phyloP scores from a whole-genome alignment of 2,888 invertebrate genomes.

The Eubasilissa splendida region DNA sequence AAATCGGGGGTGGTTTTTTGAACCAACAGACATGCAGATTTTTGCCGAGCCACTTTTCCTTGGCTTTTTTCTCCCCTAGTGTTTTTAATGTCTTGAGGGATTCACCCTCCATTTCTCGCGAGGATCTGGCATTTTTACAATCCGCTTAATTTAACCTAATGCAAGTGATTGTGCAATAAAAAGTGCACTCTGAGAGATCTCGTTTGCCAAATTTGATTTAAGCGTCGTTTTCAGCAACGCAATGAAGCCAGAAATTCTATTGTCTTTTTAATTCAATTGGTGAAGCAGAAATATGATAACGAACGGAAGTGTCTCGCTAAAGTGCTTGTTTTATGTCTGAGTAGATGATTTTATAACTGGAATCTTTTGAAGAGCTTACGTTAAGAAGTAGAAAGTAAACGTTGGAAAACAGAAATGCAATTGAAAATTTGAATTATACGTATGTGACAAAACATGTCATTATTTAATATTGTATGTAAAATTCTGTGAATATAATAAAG shows the following conservation, averaged over 20 bases:
- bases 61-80: background rate
- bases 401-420: too few relatives aligned
- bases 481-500: too few relatives aligned
- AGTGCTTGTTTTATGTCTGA: slow-evolving; percentile 23
- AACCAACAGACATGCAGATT: slow-evolving; percentile 21
- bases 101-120: slow-evolving; percentile 13
- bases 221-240: slow-evolving; percentile 13
- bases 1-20: slow-evolving; percentile 24
- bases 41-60: background rate
- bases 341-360: slow-evolving; percentile 18
- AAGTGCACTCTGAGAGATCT: slow-evolving; percentile 47
- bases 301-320: background rate
- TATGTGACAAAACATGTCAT: too few relatives aligned
- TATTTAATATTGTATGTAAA: too few relatives aligned
- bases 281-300: background rate
- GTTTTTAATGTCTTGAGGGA: background rate
- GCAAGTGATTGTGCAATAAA: slow-evolving; percentile 55
- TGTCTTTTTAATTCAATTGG: slow-evolving; percentile 2
- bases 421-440: too few relatives aligned
- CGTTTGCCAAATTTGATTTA: slow-evolving; percentile 52
- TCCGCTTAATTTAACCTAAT: slow-evolving; percentile 55
- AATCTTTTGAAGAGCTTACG: too few relatives aligned
- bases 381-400: too few relatives aligned
- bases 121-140: slow-evolving; percentile 40
- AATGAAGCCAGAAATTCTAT: slow-evolving; percentile 6